Percentiles rank a stretch among this genome's conserved stretches.
Evolutionary conservation across 2,797 vertebrate species (phyloP).

Genomic region (Malacoraja senta): DNA sequence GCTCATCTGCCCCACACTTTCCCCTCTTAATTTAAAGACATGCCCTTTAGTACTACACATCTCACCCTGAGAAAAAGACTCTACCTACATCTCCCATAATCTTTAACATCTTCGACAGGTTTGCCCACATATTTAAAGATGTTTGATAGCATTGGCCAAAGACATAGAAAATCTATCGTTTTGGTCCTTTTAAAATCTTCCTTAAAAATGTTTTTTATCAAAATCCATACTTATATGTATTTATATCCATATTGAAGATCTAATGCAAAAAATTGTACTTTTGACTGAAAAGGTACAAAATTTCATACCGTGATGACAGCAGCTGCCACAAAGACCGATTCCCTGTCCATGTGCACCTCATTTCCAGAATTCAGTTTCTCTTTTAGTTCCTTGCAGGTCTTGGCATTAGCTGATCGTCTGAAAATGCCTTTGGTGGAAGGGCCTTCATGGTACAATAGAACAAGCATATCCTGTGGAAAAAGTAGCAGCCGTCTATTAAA

Average conservation of each 20-base stretch:
- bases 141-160: not conserved
- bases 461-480: conserved; percentile 59
- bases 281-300: not conserved
- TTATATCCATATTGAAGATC: not conserved
- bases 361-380: conserved; percentile 64
- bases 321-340: conserved; percentile 67
- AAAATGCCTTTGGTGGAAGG: conserved; percentile 66
- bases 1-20: no score
- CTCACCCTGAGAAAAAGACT: no score
- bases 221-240: not conserved
- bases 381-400: conserved; percentile 64
- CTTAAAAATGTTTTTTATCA: no score
- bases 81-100: no score
- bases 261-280: not conserved
- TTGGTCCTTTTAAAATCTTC: no score
- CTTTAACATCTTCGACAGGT: no score
- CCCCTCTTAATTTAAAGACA: no score
- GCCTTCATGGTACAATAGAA: conserved; percentile 62
- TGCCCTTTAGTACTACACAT: no score
- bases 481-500: not conserved
- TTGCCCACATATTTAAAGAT: not conserved
- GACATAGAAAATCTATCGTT: not conserved
- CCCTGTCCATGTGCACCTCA: conserved; percentile 56
- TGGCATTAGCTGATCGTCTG: conserved; percentile 67
- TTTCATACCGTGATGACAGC: conserved; percentile 63